Evolutionary conservation across 2,888 invertebrate genomes (phyloP), one percentile per base, ranked within the genome.

Genomic region (Tineola bisselliella): DNA sequence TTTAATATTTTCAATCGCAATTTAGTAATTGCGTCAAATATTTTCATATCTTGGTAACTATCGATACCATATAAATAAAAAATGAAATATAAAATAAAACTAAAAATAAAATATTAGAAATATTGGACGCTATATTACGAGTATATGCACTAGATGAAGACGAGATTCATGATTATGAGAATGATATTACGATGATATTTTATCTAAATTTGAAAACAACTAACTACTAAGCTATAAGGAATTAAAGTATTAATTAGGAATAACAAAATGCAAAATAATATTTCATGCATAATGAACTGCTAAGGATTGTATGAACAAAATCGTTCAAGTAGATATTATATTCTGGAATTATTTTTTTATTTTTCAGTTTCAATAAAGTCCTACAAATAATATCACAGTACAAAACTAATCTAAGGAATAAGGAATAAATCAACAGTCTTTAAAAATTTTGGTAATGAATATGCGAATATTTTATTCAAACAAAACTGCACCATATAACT

Each of bases 361-460:
- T 44, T 44, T 44, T 44, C 65, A 44, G 4, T n/a, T n/a, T 5
- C 13, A n/a, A 13, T 44, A 25, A 17, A 13, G 61, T 64, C 75
- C 74, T 76, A 79, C 69, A 78, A 75, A 78, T 81, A 80, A 82
- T 84, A 84, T 86, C 84, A 86, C 84, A 86, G 84, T 72, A 70
- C 67, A 79, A 78, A 77, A 72, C 66, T 54, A 54, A 25, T 19
- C 54, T 54, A 54, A 54, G 11, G n/a, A n/a, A 54, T 19, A 54
- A 25, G 25, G 25, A 25, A 25, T 25, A 25, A 25, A 25, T 8
- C 13, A 17, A 44, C 44, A 48, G 48, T 48, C 48, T 48, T 48
- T 48, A 48, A 15, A 48, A 15, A 48, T 48, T n/a, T 48, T 48
- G 48, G 48, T 48, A 48, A 48, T 38, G 38, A 48, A 48, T 48